These are phyloP conservation scores for Wiebesia pumilae DNA, from an alignment of 1,140 invertebrate species.

Conservation along the genomic window DNA sequence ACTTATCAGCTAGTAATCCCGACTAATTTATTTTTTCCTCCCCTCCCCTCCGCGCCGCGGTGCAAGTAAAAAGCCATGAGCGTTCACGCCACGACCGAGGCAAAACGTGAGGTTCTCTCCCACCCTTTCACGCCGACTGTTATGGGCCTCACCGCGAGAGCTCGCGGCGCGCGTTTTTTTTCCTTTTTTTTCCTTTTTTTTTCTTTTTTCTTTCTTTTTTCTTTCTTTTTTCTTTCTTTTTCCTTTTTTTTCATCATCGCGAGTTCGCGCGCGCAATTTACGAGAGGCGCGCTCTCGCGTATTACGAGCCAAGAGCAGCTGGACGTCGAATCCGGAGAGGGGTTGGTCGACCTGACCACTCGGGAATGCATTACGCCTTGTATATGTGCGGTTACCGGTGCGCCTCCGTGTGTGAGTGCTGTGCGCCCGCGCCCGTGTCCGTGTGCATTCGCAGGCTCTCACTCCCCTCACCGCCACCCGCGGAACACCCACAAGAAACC, in stretches of 20 bases:
- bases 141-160: too few relatives aligned
- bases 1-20: background rate
- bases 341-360: constrained; percentile 34
- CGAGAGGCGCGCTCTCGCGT: background rate
- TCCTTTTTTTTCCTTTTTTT: too few relatives aligned
- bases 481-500: constrained; percentile 1
- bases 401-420: background rate
- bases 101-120: too few relatives aligned
- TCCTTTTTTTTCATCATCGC: too few relatives aligned
- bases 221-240: too few relatives aligned
- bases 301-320: background rate
- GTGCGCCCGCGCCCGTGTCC: background rate
- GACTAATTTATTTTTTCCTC: constrained; percentile 4
- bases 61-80: background rate
- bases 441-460: background rate
- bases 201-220: too few relatives aligned
- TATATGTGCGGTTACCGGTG: background rate
- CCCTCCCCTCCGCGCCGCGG: background rate
- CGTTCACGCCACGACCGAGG: too few relatives aligned
- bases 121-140: too few relatives aligned
- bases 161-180: background rate
- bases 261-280: background rate
- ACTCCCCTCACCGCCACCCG: background rate
- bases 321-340: constrained; percentile 29
- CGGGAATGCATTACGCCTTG: constrained; percentile 41